A percentile compares a stretch with the other conserved stretches of the same genome.
Evolutionary conservation across 64 coral and sea anemone genomes (phyloP).

Genomic region (Catalaphyllia jardinei): DNA sequence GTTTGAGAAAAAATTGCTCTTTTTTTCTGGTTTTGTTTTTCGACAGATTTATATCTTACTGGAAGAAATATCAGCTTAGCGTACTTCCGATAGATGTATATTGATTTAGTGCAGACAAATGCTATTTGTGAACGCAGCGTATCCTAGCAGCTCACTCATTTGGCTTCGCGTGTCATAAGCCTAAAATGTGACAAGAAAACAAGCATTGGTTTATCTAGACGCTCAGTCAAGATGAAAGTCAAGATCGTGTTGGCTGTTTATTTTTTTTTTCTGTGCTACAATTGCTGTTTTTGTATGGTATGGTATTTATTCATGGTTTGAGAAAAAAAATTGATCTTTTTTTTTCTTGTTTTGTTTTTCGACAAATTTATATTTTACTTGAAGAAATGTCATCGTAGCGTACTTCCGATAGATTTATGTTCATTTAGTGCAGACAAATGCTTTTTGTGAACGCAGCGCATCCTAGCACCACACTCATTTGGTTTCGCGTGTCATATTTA

Average conservation of each 20-base stretch:
- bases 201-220: not conserved
- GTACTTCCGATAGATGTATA: not conserved
- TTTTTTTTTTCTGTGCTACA: not conserved
- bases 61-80: not conserved
- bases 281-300: slow-evolving; percentile 9
- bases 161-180: not conserved
- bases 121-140: not conserved
- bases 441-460: not conserved
- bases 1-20: too few species aligned
- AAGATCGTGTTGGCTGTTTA: not conserved
- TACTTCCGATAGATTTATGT: not conserved
- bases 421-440: not conserved
- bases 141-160: not conserved
- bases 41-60: too few species aligned
- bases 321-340: not conserved
- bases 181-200: not conserved
- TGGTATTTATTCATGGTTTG: not conserved
- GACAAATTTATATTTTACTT: too few species aligned
- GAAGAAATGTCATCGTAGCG: not conserved
- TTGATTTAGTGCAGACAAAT: not conserved
- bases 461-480: not conserved
- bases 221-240: not conserved
- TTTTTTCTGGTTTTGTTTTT: too few species aligned
- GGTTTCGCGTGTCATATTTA: not conserved
- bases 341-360: too few species aligned